Evolutionary conservation across 2,888 invertebrate species (phyloP), one percentile per base, ranked within the genome.

Genomic region (Andrena fulva): DNA sequence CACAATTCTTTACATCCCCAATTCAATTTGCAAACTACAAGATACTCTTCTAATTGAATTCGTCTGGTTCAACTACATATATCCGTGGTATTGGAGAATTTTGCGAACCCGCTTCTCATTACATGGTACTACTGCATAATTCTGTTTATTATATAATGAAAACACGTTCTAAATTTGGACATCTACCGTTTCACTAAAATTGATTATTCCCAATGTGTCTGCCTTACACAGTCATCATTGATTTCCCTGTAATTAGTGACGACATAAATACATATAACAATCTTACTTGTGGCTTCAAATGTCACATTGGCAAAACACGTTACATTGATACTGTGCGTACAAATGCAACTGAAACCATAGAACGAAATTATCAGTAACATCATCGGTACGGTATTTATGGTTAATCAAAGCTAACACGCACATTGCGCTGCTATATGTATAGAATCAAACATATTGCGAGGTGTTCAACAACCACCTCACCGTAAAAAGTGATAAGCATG

Each of bases 201-300:
- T 2, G 4, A 10, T 24, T 8, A 56, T 56, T 24, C 10, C 10
- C 24, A 56, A 10, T 24, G 10, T 12, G 54, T 24, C 54, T 54
- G 56, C 56, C 20, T 20, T 24, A 27, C 20, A 64, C 48, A 29
- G 16, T 16, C 1, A 33, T 24, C 16, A 10, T 24, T 24, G 10
- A 1, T 68, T 27, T 24, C 4, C 8, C 31, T 24, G n/a, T 24
- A 68, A 68, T 20, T 54, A 20, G 2, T 31, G n/a, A 10, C 27
- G 4, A 12, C 2, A n/a, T 67, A 67, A 24, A 20, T 35, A 20
- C 10, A 27, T 7, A 35, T 56, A 31, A 64, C 29, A 24, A n/a
- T 54, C 64, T 27, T 29, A 64, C 31, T 42, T 27, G n/a, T 0
- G 20, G 42, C 16, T 48, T 67, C 24, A 33, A 74, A 59, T 48